Evolutionary conservation across 2,797 vertebrate species (phyloP), one percentile per base, ranked within the genome.

Genomic region (Alectoris magna): DNA sequence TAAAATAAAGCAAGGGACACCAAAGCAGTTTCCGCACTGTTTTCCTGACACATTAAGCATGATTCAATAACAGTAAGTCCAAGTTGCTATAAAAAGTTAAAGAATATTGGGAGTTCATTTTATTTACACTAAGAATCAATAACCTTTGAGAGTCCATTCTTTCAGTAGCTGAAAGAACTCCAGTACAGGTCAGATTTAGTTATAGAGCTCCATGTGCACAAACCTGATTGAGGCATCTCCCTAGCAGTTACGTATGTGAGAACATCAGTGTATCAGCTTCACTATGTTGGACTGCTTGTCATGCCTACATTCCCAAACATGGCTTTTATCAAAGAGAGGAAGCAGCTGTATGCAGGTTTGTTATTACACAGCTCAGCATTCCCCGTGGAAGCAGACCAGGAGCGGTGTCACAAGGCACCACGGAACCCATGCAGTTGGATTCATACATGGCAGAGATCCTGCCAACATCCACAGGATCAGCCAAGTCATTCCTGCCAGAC

Each of bases 351-450:
- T 12, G 53, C 15, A 56, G 7, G 31, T 31, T 31, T 19, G 31
- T 11, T 56, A 56, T 31, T 48, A 31, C 9, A 1, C 2, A 7
- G 44, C 14, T n/a, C 43, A 10, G 1, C 7, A 7, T 36, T 64
- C 60, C 62, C 60, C 9, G 14, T 4, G 38, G 49, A 51, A 85
- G 43, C n/a, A 70, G 64, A 43, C 38, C 63, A 55, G 44, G 4
- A 44, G 46, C 24, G 44, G 53, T 2, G 59, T 26, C 56, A 14
- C 3, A 26, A 82, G 26, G 58, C 44, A 81, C 55, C 62, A 43
- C 0, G 1, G 66, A 77, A 91, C 2, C 3, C 13, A 70, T 12
- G 23, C 18, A 18, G 18, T 8, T 70, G 38, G 19, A 66, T 46
- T 84, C 56, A 36, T 9, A 41, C 14, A 14, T 8, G 59, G 69